These are phyloP conservation scores for Drosophila lutescens DNA, from an alignment of 2,888 invertebrate species.

Conservation along the genomic window DNA sequence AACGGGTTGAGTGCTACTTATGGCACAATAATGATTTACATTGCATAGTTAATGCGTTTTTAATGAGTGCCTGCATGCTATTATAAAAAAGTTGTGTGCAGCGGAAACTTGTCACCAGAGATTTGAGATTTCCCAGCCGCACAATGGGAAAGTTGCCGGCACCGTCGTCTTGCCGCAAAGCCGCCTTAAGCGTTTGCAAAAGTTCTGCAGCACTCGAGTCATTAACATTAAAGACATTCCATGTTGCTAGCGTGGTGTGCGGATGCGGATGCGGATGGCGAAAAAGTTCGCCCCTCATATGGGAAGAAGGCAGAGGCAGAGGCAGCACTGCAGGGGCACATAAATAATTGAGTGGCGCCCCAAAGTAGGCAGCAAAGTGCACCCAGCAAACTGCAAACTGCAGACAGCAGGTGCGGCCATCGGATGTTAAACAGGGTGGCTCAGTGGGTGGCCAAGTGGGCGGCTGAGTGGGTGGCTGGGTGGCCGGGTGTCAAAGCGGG, in stretches of 20 bases:
- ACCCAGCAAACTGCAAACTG: conserved; percentile 51
- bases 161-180: conserved; percentile 63
- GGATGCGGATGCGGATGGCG: background rate
- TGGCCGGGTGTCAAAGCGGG: background rate
- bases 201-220: conserved; percentile 65
- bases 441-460: background rate
- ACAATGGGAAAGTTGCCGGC: conserved; percentile 58
- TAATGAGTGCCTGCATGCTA: conserved; percentile 63
- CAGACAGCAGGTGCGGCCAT: conserved; percentile 67
- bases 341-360: conserved; percentile 76
- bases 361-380: conserved; percentile 66
- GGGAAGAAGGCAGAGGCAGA: background rate
- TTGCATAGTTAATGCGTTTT: conserved; percentile 74
- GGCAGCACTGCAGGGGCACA: conserved; percentile 67
- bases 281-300: conserved; percentile 41
- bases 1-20: conserved; percentile 48
- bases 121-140: conserved; percentile 42
- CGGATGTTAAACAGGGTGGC: conserved; percentile 41
- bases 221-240: conserved; percentile 76
- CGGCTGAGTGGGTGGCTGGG: background rate
- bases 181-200: conserved; percentile 69
- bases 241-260: conserved; percentile 42
- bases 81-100: conserved; percentile 61
- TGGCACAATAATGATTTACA: conserved; percentile 67
- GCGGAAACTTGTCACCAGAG: conserved; percentile 64